These are phyloP conservation scores for Horisme vitalbata DNA, from an alignment of 2,888 invertebrate species.

Conservation along the genomic window DNA sequence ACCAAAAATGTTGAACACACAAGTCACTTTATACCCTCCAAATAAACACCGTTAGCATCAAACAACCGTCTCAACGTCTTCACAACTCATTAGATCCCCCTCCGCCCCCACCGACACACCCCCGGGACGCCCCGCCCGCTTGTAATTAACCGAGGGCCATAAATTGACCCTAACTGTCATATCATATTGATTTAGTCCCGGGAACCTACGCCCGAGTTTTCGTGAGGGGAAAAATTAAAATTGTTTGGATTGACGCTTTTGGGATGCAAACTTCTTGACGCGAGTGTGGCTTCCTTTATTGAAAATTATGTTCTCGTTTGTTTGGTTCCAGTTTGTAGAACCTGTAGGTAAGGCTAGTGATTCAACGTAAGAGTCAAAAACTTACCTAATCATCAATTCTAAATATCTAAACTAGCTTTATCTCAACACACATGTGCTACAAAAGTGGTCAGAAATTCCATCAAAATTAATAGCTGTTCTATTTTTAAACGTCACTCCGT, in stretches of 20 bases:
- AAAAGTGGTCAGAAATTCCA: slow-evolving; percentile 10
- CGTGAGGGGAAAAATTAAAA: slow-evolving; percentile 49
- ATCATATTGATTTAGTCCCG: slow-evolving; percentile 83
- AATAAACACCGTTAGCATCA: slow-evolving; percentile 35
- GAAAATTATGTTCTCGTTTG: slow-evolving; percentile 3
- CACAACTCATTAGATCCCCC: slow-evolving; percentile 74
- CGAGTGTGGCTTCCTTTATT: slow-evolving; percentile 9
- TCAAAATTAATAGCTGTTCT: slow-evolving; percentile 12
- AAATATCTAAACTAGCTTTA: no score
- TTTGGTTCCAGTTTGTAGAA: no score
- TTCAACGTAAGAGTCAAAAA: no score
- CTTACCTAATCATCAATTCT: no score
- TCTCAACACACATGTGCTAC: no score
- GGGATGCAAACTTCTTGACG: slow-evolving; percentile 37
- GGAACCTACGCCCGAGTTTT: slow-evolving; percentile 56
- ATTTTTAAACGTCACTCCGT: slow-evolving; percentile 10
- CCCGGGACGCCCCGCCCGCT: slow-evolving; percentile 60
- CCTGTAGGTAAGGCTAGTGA: no score
- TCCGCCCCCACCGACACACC: slow-evolving; percentile 34
- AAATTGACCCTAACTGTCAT: slow-evolving; percentile 83
- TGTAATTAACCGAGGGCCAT: slow-evolving; percentile 82
- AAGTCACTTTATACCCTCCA: slow-evolving; percentile 13
- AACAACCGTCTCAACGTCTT: slow-evolving; percentile 56
- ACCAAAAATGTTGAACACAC: neutral
- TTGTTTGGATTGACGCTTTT: slow-evolving; percentile 57